Base-by-base conservation (phyloP, 1,140 invertebrate genomes). In the Xylocopa sonorina region DNA sequence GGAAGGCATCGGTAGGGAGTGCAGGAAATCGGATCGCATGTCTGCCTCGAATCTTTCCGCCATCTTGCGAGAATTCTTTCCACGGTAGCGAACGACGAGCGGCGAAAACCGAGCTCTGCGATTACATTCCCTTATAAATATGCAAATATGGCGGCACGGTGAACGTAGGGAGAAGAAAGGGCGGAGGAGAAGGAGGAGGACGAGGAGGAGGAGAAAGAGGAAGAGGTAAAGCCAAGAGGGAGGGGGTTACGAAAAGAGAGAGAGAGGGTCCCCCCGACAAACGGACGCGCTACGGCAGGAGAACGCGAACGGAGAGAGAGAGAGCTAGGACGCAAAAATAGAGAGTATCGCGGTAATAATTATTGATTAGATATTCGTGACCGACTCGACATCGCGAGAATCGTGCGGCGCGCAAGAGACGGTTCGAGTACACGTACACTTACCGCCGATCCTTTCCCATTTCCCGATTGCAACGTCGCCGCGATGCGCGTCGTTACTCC, bases 111-210 rank as follows among this genome's bases (percentile, higher is more conserved):
- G 86, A 91, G 89, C 85, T 91, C 90, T 89, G 90, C 92, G 90
- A 92, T 93, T 93, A 93, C 91, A 90, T 92, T 92, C 91, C 90
- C 91, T 92, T 92, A 93, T 93, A 92, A 93, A 93, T 93, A 93
- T 92, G 92, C 91, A 92, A 93, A 92, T 92, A 89, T 89, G 80
- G 84, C 83, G 85, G 84, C 80, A 85, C 81, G 87, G 81, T 81
- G 82, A 71, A 73, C 76, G 76, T 72, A 62, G 81, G 62, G 81
- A 72, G 78, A 76, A 80, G 62, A 60, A 79, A 75, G 38, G 60
- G 29, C 32, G 78, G 64, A 27, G 62, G 77, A 62, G 77, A 60
- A 73, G 55, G 48, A 75, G 57, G 55, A 32, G 64, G 79, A 80
- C 43, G 46, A 62, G 32, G 67, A 64, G 83, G 67, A 27, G 51